Conservation (phyloP, 1,140 invertebrate genomes). For the Grapholita molesta region DNA sequence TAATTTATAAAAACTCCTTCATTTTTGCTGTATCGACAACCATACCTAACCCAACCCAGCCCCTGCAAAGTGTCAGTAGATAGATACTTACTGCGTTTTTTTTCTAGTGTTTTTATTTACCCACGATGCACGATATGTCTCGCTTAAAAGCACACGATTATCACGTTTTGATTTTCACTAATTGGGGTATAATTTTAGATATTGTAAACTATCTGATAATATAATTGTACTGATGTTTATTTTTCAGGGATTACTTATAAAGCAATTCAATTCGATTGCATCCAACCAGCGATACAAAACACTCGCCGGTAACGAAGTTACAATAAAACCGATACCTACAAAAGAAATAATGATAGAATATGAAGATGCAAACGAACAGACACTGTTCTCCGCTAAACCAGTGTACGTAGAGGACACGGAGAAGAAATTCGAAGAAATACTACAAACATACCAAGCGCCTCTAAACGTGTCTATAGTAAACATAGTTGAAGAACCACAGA, state of each 20-base stretch:
- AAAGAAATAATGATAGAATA: conserved; percentile 65
- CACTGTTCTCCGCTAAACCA: conserved; percentile 56
- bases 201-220: conserved; percentile 9
- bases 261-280: conserved; percentile 68
- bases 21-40: background rate
- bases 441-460: conserved; percentile 45
- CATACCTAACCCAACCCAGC: background rate
- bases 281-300: conserved; percentile 66
- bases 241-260: conserved; percentile 73
- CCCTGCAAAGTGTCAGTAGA: background rate
- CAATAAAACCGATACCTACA: conserved; percentile 51
- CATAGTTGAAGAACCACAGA: conserved; percentile 38
- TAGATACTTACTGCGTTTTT: background rate
- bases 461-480: conserved; percentile 29
- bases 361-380: conserved; percentile 54
- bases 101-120: background rate
- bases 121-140: background rate
- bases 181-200: conserved; percentile 2
- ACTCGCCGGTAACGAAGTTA: conserved; percentile 50
- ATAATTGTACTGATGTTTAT: conserved; percentile 27
- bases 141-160: conserved; percentile 8
- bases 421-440: conserved; percentile 62
- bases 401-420: conserved; percentile 55
- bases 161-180: conserved; percentile 13
- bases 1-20: background rate